Conservation (phyloP, 2,113 vertebrate genomes). For the Calyptommatus sinebrachiatus region DNA sequence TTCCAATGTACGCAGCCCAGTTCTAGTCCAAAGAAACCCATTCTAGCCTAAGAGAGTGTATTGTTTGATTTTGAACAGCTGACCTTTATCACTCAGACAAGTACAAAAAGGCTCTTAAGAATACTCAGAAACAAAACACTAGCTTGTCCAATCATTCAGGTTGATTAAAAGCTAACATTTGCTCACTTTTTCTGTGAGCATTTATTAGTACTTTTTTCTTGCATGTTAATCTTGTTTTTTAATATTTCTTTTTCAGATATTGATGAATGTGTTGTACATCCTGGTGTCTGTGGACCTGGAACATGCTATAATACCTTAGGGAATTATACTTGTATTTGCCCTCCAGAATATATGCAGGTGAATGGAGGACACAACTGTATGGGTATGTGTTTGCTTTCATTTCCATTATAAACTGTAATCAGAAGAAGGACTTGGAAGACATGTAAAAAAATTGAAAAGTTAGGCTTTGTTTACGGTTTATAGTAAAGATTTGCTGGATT, state of each 20-base stretch:
- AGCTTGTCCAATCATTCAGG: neutral
- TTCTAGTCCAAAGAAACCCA: no score
- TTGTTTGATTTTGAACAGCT: no score
- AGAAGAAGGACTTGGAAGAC: neutral
- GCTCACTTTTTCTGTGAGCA: neutral
- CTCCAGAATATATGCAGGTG: constrained; percentile 83
- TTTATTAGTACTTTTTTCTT: neutral
- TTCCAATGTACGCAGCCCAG: no score
- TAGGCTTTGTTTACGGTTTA: neutral
- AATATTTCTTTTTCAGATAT: constrained; percentile 64
- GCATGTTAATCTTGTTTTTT: neutral
- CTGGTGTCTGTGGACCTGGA: constrained; percentile 80
- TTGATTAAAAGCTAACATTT: rapidly evolving
- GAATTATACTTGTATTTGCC: constrained; percentile 85
- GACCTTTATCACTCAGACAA: no score
- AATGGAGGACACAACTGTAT: constrained; percentile 83
- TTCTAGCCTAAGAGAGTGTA: no score
- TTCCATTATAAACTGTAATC: neutral
- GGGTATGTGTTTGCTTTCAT: constrained; percentile 69
- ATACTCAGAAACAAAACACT: neutral
- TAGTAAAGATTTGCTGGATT: neutral
- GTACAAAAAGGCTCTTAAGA: neutral
- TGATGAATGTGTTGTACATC: constrained; percentile 78
- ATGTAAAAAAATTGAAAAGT: neutral
- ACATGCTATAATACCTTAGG: constrained; percentile 87